A percentile compares a stretch with the other conserved stretches of the same genome.
Evolutionary conservation across 92 coral and sea anemone species (phyloP).

Genomic region (Heteractis magnifica): DNA sequence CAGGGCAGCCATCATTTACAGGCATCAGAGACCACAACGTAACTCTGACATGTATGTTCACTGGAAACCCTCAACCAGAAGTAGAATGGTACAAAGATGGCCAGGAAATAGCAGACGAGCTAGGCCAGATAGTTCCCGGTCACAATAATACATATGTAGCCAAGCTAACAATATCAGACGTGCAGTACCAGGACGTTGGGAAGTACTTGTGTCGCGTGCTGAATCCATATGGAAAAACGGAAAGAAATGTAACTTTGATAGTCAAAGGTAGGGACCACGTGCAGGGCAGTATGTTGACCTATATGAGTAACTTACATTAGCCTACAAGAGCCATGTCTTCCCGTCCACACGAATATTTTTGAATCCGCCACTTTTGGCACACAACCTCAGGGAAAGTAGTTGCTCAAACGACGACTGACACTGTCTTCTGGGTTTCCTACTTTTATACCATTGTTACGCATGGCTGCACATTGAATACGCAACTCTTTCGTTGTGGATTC

Average conservation of each 20-base stretch:
- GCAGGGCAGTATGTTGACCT: too few species aligned
- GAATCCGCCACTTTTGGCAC: neutral
- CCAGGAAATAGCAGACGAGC: neutral
- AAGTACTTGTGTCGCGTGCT: conserved; percentile 43
- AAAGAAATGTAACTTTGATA: conserved; percentile 30
- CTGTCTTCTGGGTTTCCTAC: too few species aligned
- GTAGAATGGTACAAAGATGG: conserved; percentile 62
- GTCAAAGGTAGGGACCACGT: conserved; percentile 46
- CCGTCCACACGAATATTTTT: neutral
- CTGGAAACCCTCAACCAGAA: conserved; percentile 44
- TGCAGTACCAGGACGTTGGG: conserved; percentile 48
- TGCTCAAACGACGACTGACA: too few species aligned
- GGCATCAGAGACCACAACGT: conserved; percentile 34
- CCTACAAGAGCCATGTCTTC: neutral
- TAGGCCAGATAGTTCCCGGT: neutral
- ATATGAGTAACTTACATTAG: neutral
- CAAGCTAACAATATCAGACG: conserved; percentile 18
- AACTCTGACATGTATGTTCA: conserved; percentile 29
- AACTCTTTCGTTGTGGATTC: too few species aligned
- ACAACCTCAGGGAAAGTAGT: too few species aligned
- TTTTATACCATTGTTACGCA: too few species aligned
- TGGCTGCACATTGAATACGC: too few species aligned
- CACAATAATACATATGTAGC: conserved; percentile 35
- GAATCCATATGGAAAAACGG: conserved; percentile 50
- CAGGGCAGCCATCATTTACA: conserved; percentile 9